Base-by-base conservation (phyloP, 2,888 invertebrate genomes). In the Amiota mariae region DNA sequence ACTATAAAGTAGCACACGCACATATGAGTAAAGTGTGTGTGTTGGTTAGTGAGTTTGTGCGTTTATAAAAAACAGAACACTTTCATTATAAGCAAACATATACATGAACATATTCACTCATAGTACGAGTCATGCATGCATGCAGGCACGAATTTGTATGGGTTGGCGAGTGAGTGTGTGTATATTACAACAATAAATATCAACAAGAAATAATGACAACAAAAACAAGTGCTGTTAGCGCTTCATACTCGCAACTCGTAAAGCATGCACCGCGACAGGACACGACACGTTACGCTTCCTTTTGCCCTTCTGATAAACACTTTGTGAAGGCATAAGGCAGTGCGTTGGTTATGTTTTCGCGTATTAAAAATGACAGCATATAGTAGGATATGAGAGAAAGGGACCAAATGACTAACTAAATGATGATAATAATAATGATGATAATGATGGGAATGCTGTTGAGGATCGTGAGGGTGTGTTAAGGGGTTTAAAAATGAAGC, bases 1-100 rank as follows among this genome's bases (percentile, higher is more conserved):
- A 54, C 18, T 18, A 18, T 57, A 57, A 57, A 57, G 57, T 74
- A 80, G 75, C 82, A 83, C 36, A 36, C 82, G 82, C 82, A 83
- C 82, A 83, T 86, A 85, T 85, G 84, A 36, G 85, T 85, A 84
- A 84, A 36, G 79, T 72, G 81, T 74, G 61, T 63, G 57, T 63
- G 61, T 1, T 20, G 12, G 57, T 15, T 18, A 18, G 57, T 18
- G 9, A 57, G 18, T 15, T 36, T 36, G 36, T 36, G 36, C 36
- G 57, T 79, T 82, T 75, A 86, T 76, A 85, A 83, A 78, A 85
- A 83, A 86, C 61, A 63, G 61, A 63, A 13, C 82, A 85, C 82
- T 83, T 84, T 86, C 87, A 84, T 84, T 84, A 77, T 82, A 75
- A 77, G 3, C 10, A 36, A 10, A 63, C 61, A 36, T 13, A 36